These are phyloP conservation scores for Sipha maydis DNA, from an alignment of 2,888 invertebrate genomes.

Conservation along the genomic window DNA sequence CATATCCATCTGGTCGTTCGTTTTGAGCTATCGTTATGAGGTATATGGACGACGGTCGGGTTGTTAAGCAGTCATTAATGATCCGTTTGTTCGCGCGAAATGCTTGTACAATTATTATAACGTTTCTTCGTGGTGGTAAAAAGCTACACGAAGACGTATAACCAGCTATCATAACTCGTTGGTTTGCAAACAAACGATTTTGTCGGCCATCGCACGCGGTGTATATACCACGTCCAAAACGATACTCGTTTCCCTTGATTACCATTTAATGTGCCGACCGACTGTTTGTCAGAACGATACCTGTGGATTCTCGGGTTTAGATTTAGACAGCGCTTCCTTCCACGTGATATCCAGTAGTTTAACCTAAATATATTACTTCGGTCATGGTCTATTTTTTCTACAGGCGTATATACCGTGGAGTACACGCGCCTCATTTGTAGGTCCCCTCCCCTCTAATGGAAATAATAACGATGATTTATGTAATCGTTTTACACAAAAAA, in stretches of 20 bases:
- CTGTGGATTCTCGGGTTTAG: not conserved
- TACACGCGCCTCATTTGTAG: not conserved
- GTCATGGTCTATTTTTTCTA: too few relatives aligned
- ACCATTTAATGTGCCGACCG: constrained; percentile 30
- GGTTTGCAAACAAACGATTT: constrained; percentile 11
- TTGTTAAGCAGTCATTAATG: not conserved
- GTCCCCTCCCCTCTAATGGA: not conserved
- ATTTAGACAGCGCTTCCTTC: not conserved
- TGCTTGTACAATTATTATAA: not conserved
- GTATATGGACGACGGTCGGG: not conserved
- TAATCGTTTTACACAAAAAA: not conserved
- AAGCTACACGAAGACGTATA: not conserved
- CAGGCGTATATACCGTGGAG: not conserved
- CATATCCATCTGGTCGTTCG: not conserved
- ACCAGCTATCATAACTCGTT: not conserved
- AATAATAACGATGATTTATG: constrained; percentile 2
- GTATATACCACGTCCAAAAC: constrained; percentile 6
- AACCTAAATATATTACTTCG: not conserved
- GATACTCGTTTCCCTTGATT: constrained; percentile 47
- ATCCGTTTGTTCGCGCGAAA: not conserved
- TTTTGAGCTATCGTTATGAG: not conserved
- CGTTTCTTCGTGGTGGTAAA: not conserved
- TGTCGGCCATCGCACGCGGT: not conserved
- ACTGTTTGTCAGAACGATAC: constrained; percentile 4
- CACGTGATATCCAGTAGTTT: not conserved